phyloP scores from a whole-genome alignment of 2,888 invertebrate species.

The Xestobium rufovillosum region DNA sequence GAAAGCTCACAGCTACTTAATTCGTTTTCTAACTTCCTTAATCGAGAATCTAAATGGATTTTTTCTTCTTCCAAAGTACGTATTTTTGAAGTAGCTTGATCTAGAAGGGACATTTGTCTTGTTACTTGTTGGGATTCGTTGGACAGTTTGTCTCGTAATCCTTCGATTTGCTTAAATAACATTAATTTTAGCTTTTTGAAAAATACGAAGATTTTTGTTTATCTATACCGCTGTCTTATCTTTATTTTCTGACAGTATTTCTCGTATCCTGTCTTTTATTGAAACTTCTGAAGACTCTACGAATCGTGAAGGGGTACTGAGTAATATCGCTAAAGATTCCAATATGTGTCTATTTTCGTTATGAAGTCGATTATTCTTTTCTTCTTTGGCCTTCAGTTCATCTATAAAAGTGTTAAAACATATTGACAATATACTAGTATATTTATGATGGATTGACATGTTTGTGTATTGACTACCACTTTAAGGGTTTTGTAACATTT shows the following conservation, averaged over 20 bases:
- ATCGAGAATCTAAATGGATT: conserved; percentile 61
- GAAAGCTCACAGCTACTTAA: conserved; percentile 64
- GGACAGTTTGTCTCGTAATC: conserved; percentile 66
- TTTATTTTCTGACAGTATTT: conserved; percentile 69
- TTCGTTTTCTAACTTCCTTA: conserved; percentile 75
- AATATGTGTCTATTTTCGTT: conserved; percentile 61
- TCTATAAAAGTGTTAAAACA: conserved; percentile 42
- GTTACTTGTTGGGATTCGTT: conserved; percentile 65
- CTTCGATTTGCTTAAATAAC: conserved; percentile 60
- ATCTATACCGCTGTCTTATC: conserved; percentile 62
- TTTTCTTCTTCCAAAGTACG: conserved; percentile 70
- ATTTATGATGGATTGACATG: background rate
- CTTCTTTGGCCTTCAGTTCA: conserved; percentile 61
- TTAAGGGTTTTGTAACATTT: too few species aligned
- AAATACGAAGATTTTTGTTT: background rate
- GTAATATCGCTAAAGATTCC: conserved; percentile 62
- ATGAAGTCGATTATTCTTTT: conserved; percentile 59
- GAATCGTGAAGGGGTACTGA: conserved; percentile 64
- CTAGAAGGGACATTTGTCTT: conserved; percentile 58
- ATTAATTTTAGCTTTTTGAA: conserved; percentile 2
- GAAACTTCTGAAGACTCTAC: conserved; percentile 71
- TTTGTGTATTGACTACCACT: too few species aligned
- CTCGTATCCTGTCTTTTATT: conserved; percentile 72
- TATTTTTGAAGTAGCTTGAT: conserved; percentile 55
- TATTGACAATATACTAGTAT: conserved; percentile 1